Base-by-base conservation (phyloP, 2,797 vertebrate species). In the Melanotaenia trifasciata region DNA sequence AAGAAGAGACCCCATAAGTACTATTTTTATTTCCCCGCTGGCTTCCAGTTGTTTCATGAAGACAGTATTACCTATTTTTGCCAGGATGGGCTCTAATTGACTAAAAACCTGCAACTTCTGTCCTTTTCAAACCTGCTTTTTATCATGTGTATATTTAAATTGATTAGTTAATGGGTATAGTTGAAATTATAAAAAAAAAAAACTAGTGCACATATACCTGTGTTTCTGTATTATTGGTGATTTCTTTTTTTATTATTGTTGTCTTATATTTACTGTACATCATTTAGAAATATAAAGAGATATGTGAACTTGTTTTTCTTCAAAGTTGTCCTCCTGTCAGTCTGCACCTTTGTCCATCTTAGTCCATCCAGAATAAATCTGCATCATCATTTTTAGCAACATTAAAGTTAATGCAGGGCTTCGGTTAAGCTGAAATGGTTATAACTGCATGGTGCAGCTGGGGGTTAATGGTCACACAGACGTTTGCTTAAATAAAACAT, bases 11-110 rank as follows among this genome's bases (percentile, higher is more conserved):
- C 24, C 28, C 5, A 35, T 58, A 53, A 56, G 43, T 50, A 24
- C 53, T n/a, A 8, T 80, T 59, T 70, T 45, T 54, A 63, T 58
- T 18, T 26, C 28, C 28, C 26, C 2, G 1, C 10, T 33, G n/a
- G 33, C 45, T 56, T 72, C 51, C 24, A 59, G 67, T 59, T 56
- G 45, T 50, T 68, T 22, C 20, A 3, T 43, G 13, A 80, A 45
- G 50, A 66, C 53, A 58, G 33, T 28, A 5, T 24, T 54, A 14
- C 24, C 24, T 13, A 13, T 54, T 54, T 5, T 4, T 51, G 47
- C 47, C 22, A 11, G 4, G 10, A 24, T 45, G 16, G 43, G 18
- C 22, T 53, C 20, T 14, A 26, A 54, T 28, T 28, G 22, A 54
- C 24, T 3, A 4, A 14, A 56, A 28, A 56, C 11, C 24, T 56